Base-by-base conservation (phyloP, 2,113 vertebrate genomes). In the Aphyosemion australe region DNA sequence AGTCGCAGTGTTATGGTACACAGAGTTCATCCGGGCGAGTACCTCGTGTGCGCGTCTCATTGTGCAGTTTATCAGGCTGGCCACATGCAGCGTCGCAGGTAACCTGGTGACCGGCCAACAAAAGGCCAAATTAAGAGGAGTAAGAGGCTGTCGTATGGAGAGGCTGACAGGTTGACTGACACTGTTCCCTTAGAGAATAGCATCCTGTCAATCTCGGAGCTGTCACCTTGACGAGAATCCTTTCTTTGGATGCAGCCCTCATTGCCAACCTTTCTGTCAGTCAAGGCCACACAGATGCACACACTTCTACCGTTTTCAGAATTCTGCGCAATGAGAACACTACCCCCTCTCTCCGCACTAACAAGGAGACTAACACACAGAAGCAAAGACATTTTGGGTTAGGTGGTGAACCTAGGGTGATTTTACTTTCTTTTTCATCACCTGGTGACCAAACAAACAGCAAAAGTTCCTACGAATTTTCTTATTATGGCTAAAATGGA, bases 51-150 rank as follows among this genome's bases (percentile, higher is more conserved):
- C 34, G 77, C 39, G 52, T 75, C 71, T 87, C 74, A 84, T 88
- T 88, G 88, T 83, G 87, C 65, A 84, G 79, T 90, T 90, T 91
- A 91, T 91, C 89, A 72, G 80, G 43, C n/a, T 32, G 41, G 62
- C 84, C 89, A 89, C 89, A 91, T 83, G 86, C 75, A 85, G 85
- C 78, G 84, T 84, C 62, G 20, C 46, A 19, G 82, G 80, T 91
- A 82, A 89, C 85, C 84, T 72, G 61, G 80, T 87, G 88, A 88
- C 84, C 82, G 71, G 56, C 76, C 81, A 71, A 89, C 89, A 90
- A 91, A 91, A 87, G 89, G 85, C 88, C 87, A 90, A 91, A 91
- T 90, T 88, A 89, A 89, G 87, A 90, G 82, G 84, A 86, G 74
- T 72, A 85, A 89, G 85, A 78, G 77, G 81, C 78, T 85, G 83